Percentiles rank a stretch among this genome's conserved stretches.
phyloP scores from a whole-genome alignment of 2,888 invertebrate species.

The Apantesis nais region DNA sequence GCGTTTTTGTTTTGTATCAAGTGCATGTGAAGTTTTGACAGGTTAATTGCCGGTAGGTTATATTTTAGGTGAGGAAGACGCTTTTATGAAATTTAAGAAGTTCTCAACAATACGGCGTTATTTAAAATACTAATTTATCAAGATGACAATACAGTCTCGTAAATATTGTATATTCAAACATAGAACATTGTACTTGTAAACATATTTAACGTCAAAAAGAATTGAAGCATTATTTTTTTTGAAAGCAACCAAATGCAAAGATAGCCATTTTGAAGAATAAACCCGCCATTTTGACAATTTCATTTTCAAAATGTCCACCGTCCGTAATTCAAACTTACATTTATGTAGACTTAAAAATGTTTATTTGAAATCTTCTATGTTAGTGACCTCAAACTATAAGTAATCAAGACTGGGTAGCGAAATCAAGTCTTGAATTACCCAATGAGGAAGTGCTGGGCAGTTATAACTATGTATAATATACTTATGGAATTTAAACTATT shows the following conservation, averaged over 20 bases:
- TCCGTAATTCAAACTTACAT: too few species aligned
- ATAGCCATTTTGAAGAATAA: too few species aligned
- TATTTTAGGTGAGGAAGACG: background rate
- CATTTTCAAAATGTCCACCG: background rate
- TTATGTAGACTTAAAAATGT: too few species aligned
- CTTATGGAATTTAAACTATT: background rate
- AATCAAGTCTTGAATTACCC: background rate
- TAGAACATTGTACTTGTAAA: too few species aligned
- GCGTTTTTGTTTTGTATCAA: slow-evolving; percentile 6
- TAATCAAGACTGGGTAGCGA: background rate
- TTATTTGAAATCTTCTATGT: too few species aligned
- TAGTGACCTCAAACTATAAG: too few species aligned
- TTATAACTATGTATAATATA: background rate
- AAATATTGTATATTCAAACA: too few species aligned
- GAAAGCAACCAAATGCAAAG: too few species aligned
- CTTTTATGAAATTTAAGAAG: background rate
- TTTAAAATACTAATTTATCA: background rate
- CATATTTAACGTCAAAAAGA: too few species aligned
- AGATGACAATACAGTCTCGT: background rate
- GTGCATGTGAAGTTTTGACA: slow-evolving; percentile 12
- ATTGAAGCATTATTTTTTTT: too few species aligned
- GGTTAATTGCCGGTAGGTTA: background rate
- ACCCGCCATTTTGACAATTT: background rate
- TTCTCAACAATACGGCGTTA: background rate
- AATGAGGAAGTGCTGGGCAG: background rate